Evolutionary conservation across 2,797 vertebrate species (phyloP).

Genomic region (Gouania willdenowi): DNA sequence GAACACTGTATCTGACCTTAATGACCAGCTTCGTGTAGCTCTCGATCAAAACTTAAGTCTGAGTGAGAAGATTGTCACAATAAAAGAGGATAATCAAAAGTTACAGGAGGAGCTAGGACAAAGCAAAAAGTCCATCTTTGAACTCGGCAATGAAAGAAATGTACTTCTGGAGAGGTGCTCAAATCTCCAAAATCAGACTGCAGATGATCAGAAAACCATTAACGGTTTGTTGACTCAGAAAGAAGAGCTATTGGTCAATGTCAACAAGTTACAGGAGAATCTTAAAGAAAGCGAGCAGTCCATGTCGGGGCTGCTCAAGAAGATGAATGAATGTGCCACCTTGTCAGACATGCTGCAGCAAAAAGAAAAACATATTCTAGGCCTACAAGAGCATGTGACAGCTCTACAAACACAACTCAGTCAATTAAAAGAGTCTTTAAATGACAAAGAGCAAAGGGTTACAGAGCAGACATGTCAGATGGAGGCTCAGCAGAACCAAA

Average conservation of each 20-base stretch:
- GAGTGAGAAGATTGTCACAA: slow-evolving; percentile 51
- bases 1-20: slow-evolving; percentile 58
- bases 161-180: slow-evolving; percentile 62
- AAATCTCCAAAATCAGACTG: slow-evolving; percentile 51
- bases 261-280: slow-evolving; percentile 62
- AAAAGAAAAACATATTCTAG: slow-evolving; percentile 59
- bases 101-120: slow-evolving; percentile 66
- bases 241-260: slow-evolving; percentile 51
- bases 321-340: slow-evolving; percentile 69
- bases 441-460: slow-evolving; percentile 65
- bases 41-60: slow-evolving; percentile 51
- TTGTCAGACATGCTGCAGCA: slow-evolving; percentile 67
- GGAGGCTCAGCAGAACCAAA: slow-evolving; percentile 57
- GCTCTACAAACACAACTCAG: slow-evolving; percentile 58
- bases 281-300: slow-evolving; percentile 66
- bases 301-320: slow-evolving; percentile 67
- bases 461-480: slow-evolving; percentile 56
- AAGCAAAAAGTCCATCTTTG: slow-evolving; percentile 48
- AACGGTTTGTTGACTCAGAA: slow-evolving; percentile 69
- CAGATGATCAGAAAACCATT: slow-evolving; percentile 62
- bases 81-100: slow-evolving; percentile 66
- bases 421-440: slow-evolving; percentile 41
- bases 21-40: slow-evolving; percentile 35
- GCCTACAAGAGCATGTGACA: slow-evolving; percentile 61
- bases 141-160: slow-evolving; percentile 52